These are phyloP conservation scores for Notolabrus celidotus DNA, from an alignment of 2,797 vertebrate genomes.

Conservation along the genomic window DNA sequence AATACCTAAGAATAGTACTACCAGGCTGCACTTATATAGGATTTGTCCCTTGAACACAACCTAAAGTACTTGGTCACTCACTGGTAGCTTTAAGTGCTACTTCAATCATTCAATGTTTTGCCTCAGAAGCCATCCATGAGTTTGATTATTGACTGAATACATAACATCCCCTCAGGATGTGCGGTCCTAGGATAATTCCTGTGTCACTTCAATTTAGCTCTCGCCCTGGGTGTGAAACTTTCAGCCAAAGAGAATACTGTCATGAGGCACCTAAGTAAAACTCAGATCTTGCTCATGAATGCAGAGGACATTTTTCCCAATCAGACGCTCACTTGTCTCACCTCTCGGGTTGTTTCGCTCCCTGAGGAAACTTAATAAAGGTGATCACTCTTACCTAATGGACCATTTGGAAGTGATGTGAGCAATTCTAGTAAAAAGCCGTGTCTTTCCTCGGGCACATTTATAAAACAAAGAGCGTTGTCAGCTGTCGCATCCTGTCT, in stretches of 20 bases:
- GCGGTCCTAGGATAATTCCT: conserved; percentile 1
- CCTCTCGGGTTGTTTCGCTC: conserved; percentile 30
- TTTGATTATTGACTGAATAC: not conserved
- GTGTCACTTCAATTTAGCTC: conserved; percentile 13
- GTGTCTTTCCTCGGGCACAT: conserved; percentile 28
- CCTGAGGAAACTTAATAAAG: conserved; percentile 56
- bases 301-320: conserved; percentile 50
- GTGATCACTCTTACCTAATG: conserved; percentile 66
- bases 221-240: conserved; percentile 15
- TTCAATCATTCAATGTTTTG: conserved; percentile 8
- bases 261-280: conserved; percentile 22
- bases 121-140: not conserved
- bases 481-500: conserved; percentile 14
- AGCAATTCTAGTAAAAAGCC: conserved; percentile 34
- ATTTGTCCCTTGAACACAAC: too few species aligned
- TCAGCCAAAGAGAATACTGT: not conserved
- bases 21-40: too few species aligned
- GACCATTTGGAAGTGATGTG: conserved; percentile 45
- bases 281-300: conserved; percentile 29
- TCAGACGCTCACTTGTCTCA: conserved; percentile 37
- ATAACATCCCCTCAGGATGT: not conserved
- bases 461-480: conserved; percentile 38
- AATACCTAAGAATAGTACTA: too few species aligned
- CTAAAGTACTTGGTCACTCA: too few species aligned
- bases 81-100: conserved; percentile 2